Evolutionary conservation across 2,888 invertebrate genomes (phyloP), one percentile per base, ranked within the genome.

Genomic region (Eupithecia abbreviata): DNA sequence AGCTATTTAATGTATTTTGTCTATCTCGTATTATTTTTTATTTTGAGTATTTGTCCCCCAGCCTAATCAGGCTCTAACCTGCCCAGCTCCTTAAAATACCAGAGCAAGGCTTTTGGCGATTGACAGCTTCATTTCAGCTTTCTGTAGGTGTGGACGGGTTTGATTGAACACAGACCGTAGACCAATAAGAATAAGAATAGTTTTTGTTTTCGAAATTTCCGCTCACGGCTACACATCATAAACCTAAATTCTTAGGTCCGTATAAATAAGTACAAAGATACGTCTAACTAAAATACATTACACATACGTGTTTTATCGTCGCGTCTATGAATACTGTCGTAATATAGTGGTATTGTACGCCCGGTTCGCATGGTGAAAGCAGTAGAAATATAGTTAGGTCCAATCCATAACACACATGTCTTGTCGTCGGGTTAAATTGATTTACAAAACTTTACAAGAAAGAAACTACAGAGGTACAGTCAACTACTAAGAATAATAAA

Each of bases 341-440:
- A 68, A 71, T 76, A 75, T 72, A 82, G 82, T 82, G 73, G 70
- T 83, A 87, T 85, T 85, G 86, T 86, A 85, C 85, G 83, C 86
- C 85, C 82, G 81, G 85, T 84, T 88, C 89, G 87, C 89, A 89
- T 84, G 69, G 79, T 75, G 84, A 82, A 81, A 86, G 83, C 79
- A 42, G 75, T 68, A 76, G 83, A 85, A 84, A 83, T 81, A 79
- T 80, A 41, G 78, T 79, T 80, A 83, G 78, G 83, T 81, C 81
- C 81, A 82, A 81, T 83, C 80, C 82, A 82, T 82, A 85, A 30
- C 66, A 72, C 74, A 74, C 67, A 76, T 72, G 42, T 65, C 45
- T 13, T 30, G 43, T 49, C 62, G 45, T n/a, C 49, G 68, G 62
- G 42, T 45, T 30, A 55, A 79, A 81, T 79, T 76, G 72, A 77